These are phyloP conservation scores for Elephas maximus DNA, from an alignment of 2,113 vertebrate species.

Conservation along the genomic window DNA sequence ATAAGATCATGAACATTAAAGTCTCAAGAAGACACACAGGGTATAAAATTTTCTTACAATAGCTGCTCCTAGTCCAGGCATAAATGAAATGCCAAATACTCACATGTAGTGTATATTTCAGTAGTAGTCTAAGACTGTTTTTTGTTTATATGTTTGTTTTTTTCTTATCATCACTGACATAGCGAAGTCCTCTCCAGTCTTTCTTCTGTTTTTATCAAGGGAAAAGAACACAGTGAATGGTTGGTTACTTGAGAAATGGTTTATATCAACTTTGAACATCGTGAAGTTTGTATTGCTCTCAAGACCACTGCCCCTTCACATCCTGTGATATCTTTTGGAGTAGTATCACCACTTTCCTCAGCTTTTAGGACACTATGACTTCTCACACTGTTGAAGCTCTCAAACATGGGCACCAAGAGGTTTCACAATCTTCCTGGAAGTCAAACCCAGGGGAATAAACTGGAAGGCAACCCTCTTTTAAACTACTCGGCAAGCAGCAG, in stretches of 20 bases:
- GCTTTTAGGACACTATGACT: conserved; percentile 51
- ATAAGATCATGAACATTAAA: not conserved
- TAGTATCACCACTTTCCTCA: conserved; percentile 45
- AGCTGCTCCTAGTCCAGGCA: not conserved
- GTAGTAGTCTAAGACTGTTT: not conserved
- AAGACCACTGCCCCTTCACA: not conserved
- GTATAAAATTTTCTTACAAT: not conserved
- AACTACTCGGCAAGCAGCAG: conserved; percentile 6
- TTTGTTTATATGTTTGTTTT: not conserved
- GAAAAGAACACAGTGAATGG: not conserved
- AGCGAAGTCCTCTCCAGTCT: not conserved
- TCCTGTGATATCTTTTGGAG: conserved; percentile 7
- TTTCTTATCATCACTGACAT: not conserved
- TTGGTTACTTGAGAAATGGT: not conserved
- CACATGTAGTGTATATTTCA: not conserved
- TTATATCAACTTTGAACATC: not conserved
- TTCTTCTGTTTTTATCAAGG: not conserved
- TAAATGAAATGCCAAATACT: not conserved
- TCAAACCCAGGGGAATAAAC: conserved; percentile 62
- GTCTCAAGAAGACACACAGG: not conserved
- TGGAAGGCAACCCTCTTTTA: conserved; percentile 63
- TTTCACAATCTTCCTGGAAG: conserved; percentile 61
- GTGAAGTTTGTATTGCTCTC: conserved; percentile 6
- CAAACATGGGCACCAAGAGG: conserved; percentile 42
- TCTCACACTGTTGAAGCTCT: conserved; percentile 55